Conservation (phyloP, 1,140 invertebrate species). For the Drosophila sucinea region DNA sequence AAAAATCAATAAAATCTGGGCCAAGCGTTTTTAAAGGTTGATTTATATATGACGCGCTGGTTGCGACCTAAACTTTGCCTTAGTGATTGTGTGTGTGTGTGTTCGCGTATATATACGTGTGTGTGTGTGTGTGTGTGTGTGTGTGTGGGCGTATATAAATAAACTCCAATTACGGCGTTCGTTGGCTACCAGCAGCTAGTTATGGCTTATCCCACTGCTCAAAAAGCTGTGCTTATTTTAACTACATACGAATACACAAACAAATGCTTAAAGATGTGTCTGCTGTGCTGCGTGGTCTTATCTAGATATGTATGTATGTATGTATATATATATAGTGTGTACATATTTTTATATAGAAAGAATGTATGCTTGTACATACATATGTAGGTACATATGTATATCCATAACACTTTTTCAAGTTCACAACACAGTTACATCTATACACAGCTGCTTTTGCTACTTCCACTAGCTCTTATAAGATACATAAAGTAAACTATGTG, state of each 20-base stretch:
- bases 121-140: constrained; percentile 12
- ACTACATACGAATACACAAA: not conserved
- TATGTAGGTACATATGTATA: constrained; percentile 21
- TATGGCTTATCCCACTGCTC: constrained; percentile 2
- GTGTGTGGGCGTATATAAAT: constrained; percentile 21
- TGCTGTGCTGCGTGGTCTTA: not conserved
- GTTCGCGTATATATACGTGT: constrained; percentile 1
- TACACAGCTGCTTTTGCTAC: not conserved
- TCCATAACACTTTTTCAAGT: constrained; percentile 61
- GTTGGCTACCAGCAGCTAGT: not conserved
- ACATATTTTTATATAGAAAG: not conserved
- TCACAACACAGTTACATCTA: constrained; percentile 31
- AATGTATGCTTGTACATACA: not conserved
- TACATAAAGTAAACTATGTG: constrained; percentile 3
- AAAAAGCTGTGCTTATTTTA: constrained; percentile 1
- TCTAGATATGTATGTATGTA: not conserved
- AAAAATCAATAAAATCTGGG: constrained; percentile 77
- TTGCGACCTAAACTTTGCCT: constrained; percentile 18
- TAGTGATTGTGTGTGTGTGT: constrained; percentile 16
- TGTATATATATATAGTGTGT: not conserved
- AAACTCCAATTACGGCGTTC: constrained; percentile 15
- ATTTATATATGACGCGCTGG: constrained; percentile 64
- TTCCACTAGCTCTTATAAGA: not conserved
- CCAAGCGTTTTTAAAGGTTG: constrained; percentile 73
- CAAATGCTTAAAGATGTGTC: constrained; percentile 28